A percentile compares a stretch with the other conserved stretches of the same genome.
These are phyloP conservation scores for Dromaius novaehollandiae DNA, from an alignment of 2,113 vertebrate species.

Conservation along the genomic window DNA sequence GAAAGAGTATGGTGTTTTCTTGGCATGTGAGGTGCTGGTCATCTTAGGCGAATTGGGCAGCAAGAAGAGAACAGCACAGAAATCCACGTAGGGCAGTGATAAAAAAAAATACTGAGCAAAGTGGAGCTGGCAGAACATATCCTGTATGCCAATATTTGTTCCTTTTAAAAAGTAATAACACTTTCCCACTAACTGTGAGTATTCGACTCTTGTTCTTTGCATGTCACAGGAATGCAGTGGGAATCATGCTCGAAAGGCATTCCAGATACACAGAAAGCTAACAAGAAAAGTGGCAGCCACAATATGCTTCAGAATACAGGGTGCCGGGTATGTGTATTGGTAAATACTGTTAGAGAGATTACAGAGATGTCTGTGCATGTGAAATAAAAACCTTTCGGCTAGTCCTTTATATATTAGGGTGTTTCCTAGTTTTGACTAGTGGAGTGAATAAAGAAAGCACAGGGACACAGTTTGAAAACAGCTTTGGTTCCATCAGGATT, in stretches of 20 bases:
- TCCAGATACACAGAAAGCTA: neutral
- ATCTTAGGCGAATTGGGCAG: neutral
- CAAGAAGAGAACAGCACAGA: neutral
- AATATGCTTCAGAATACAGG: neutral
- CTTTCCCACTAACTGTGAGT: constrained; percentile 9
- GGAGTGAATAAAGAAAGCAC: neutral
- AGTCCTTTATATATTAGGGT: neutral
- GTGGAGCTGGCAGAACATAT: neutral
- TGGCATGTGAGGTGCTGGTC: neutral
- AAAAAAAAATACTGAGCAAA: neutral
- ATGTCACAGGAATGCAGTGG: neutral
- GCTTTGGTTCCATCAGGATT: neutral
- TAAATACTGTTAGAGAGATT: neutral
- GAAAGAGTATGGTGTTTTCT: neutral
- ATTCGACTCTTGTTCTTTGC: constrained; percentile 18
- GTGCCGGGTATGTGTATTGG: neutral
- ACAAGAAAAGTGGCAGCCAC: neutral
- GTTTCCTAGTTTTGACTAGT: neutral
- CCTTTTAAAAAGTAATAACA: constrained; percentile 19
- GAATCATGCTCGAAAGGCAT: neutral
- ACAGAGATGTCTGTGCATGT: neutral
- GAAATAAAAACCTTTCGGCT: neutral
- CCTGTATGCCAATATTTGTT: neutral
- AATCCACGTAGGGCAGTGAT: neutral
- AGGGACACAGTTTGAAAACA: neutral